Evolutionary conservation across 2,888 invertebrate genomes (phyloP).

Genomic region (Eugnorisma glareosa): DNA sequence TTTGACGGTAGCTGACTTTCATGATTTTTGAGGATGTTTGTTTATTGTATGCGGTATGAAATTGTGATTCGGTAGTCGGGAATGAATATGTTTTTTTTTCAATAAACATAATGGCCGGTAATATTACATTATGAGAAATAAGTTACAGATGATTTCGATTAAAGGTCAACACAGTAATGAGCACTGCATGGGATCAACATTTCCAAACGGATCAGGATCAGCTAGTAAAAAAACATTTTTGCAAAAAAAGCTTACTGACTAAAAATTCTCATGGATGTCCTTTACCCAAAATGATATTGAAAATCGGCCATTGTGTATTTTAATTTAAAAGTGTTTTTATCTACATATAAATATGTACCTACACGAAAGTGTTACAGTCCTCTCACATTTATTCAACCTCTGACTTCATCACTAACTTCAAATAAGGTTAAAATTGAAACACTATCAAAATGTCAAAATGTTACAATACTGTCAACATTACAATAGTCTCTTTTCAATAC

Average conservation of each 20-base stretch:
- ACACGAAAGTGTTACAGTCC: slow-evolving; percentile 13
- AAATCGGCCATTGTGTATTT: slow-evolving; percentile 47
- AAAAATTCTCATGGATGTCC: not conserved
- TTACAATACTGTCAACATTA: too few relatives aligned
- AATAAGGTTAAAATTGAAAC: not conserved
- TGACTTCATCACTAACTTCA: not conserved
- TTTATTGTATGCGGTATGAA: slow-evolving; percentile 9
- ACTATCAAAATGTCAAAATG: not conserved
- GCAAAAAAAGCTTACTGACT: too few relatives aligned
- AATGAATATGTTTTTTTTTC: slow-evolving; percentile 32
- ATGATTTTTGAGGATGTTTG: slow-evolving; percentile 28
- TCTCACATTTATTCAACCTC: not conserved
- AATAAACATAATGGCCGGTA: slow-evolving; percentile 39
- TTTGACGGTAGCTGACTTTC: slow-evolving; percentile 34
- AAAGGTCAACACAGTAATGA: not conserved
- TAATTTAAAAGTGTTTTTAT: slow-evolving; percentile 37
- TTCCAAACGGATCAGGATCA: not conserved
- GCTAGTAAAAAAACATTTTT: too few relatives aligned
- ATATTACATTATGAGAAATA: not conserved
- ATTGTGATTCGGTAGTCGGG: slow-evolving; percentile 32
- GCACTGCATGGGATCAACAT: not conserved
- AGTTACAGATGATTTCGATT: not conserved
- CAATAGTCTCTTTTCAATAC: not conserved
- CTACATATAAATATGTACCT: slow-evolving; percentile 4
- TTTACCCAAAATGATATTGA: not conserved